Conservation (phyloP, 30 jellyfish, hydroid and myxozoan species). For the Morbakka virulenta region DNA sequence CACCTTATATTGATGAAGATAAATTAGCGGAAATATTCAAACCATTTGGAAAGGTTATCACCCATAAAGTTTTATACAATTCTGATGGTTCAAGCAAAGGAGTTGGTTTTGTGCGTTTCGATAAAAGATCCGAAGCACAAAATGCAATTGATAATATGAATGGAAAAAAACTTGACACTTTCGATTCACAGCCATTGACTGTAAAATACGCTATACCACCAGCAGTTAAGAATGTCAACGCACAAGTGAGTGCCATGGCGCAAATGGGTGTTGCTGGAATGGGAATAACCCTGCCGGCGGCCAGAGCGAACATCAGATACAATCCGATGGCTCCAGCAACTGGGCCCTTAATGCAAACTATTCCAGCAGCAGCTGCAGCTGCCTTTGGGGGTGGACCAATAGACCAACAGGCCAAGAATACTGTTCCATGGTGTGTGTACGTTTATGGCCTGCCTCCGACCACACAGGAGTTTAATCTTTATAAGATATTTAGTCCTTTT, state of each 20-base stretch:
- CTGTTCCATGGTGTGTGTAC: constrained; percentile 86
- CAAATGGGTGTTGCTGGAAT: constrained; percentile 25
- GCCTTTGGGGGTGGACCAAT: constrained; percentile 41
- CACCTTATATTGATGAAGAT: constrained; percentile 81
- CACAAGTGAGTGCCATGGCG: constrained; percentile 28
- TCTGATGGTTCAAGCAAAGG: constrained; percentile 85
- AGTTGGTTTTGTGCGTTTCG: constrained; percentile 94
- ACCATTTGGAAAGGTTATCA: constrained; percentile 86
- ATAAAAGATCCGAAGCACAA: constrained; percentile 88
- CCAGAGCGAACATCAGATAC: constrained; percentile 58
- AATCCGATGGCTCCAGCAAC: constrained; percentile 68
- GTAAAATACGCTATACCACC: constrained; percentile 98
- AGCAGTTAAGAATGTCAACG: constrained; percentile 81
- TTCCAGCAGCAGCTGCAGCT: constrained; percentile 69
- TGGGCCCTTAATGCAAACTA: constrained; percentile 30
- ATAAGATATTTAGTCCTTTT: constrained; percentile 96
- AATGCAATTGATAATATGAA: constrained; percentile 86
- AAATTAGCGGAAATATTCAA: constrained; percentile 65
- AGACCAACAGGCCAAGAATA: constrained; percentile 56
- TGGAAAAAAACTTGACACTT: constrained; percentile 77
- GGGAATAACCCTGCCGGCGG: constrained; percentile 8
- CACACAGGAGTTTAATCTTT: constrained; percentile 76
- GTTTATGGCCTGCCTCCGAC: constrained; percentile 92
- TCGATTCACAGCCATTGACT: constrained; percentile 58
- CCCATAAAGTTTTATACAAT: constrained; percentile 84